phyloP scores from a whole-genome alignment of 2,113 vertebrate genomes.

The Pyxicephalus adspersus region DNA sequence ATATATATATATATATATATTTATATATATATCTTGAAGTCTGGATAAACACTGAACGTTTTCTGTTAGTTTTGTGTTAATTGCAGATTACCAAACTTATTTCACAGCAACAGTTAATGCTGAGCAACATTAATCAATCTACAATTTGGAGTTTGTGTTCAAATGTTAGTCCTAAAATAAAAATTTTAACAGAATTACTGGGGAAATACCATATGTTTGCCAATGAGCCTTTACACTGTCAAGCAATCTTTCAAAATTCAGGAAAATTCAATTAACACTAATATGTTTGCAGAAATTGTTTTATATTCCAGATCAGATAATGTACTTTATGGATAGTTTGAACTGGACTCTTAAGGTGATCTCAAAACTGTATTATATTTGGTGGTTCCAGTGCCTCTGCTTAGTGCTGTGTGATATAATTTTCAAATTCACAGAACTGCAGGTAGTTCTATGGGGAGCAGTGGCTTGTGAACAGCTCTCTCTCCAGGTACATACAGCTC shows the following conservation, averaged over 20 bases:
- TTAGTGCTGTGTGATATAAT: too few relatives aligned
- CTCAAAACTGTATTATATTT: too few relatives aligned
- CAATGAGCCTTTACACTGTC: neutral
- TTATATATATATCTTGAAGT: too few relatives aligned
- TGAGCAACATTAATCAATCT: constrained; percentile 22
- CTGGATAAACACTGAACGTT: too few relatives aligned
- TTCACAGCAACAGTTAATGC: neutral
- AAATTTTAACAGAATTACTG: constrained; percentile 13
- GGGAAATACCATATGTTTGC: constrained; percentile 39
- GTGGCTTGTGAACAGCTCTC: too few relatives aligned
- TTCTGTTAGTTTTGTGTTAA: neutral
- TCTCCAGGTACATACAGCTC: too few relatives aligned
- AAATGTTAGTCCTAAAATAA: constrained; percentile 28
- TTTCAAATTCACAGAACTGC: too few relatives aligned
- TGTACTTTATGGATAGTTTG: neutral
- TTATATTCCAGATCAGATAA: constrained; percentile 4
- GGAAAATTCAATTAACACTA: neutral
- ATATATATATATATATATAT: too few relatives aligned
- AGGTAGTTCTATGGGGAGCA: too few relatives aligned
- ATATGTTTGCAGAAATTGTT: neutral
- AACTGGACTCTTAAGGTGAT: too few relatives aligned
- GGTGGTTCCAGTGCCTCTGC: too few relatives aligned
- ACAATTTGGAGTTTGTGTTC: constrained; percentile 2
- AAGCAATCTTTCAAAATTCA: constrained; percentile 18
- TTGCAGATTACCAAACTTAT: neutral